Percentiles rank a stretch among this genome's conserved stretches.
phyloP scores from a whole-genome alignment of 2,797 vertebrate species.

The Pachyuromys duprasi region DNA sequence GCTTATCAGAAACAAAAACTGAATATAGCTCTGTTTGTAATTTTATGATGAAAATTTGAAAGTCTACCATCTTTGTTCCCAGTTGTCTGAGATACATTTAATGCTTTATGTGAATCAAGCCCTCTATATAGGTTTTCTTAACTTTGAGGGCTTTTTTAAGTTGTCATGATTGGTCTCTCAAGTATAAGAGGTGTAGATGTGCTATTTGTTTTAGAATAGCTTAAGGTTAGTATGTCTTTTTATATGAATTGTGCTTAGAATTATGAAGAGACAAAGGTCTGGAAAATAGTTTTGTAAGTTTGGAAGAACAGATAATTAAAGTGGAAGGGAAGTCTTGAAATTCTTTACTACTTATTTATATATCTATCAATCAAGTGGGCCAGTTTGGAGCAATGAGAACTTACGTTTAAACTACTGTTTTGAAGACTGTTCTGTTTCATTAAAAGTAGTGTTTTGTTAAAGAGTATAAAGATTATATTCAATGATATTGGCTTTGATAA shows the following conservation, averaged over 20 bases:
- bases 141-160: background rate
- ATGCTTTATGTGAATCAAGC: background rate
- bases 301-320: slow-evolving; percentile 58
- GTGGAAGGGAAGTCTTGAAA: slow-evolving; percentile 22
- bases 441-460: slow-evolving; percentile 37
- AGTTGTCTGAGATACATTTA: slow-evolving; percentile 25
- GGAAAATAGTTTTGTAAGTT: slow-evolving; percentile 31
- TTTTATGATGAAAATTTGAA: slow-evolving; percentile 55
- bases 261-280: slow-evolving; percentile 23
- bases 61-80: slow-evolving; percentile 18
- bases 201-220: slow-evolving; percentile 41
- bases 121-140: slow-evolving; percentile 32
- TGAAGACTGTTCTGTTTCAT: slow-evolving; percentile 25
- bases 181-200: slow-evolving; percentile 54
- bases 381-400: slow-evolving; percentile 23
- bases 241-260: background rate
- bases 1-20: background rate
- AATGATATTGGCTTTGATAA: background rate
- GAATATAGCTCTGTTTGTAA: background rate
- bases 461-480: background rate
- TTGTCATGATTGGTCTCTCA: slow-evolving; percentile 45
- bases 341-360: background rate
- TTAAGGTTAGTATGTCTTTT: slow-evolving; percentile 28
- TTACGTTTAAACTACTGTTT: slow-evolving; percentile 30
- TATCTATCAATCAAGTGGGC: background rate